These are phyloP conservation scores for Engraulis encrasicolus DNA, from an alignment of 2,113 vertebrate genomes.

Conservation along the genomic window DNA sequence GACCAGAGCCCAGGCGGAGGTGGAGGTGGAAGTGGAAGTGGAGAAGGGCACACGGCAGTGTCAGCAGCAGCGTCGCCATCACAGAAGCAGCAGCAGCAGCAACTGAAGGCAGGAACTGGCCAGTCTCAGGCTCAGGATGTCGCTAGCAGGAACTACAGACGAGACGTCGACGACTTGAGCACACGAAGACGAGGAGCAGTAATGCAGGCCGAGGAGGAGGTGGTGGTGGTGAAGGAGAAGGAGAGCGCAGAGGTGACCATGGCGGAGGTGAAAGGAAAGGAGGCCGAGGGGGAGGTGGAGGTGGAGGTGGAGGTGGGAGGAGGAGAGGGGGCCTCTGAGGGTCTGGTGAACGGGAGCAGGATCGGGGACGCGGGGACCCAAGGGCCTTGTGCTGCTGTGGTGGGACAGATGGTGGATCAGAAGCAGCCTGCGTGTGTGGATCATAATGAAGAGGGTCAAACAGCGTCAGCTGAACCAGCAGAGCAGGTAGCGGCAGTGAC, in stretches of 20 bases:
- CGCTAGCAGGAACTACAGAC: not conserved
- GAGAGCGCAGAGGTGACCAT: too few species aligned
- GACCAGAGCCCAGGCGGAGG: not conserved
- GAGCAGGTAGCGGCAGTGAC: not conserved
- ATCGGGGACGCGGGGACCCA: not conserved
- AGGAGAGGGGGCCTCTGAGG: not conserved
- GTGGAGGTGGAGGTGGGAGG: not conserved
- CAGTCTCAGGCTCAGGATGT: not conserved
- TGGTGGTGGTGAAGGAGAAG: not conserved
- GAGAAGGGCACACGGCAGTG: too few species aligned
- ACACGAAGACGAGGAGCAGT: not conserved
- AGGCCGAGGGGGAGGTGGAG: not conserved
- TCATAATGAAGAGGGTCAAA: not conserved
- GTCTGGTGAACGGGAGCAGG: not conserved
- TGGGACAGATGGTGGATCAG: not conserved
- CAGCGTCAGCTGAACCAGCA: not conserved
- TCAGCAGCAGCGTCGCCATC: not conserved
- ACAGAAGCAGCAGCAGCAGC: not conserved
- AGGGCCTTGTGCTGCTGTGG: not conserved
- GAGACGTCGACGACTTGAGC: not conserved
- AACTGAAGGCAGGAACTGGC: constrained; percentile 5
- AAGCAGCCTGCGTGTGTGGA: not conserved
- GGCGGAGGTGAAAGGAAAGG: too few species aligned
- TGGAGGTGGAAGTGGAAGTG: too few species aligned
- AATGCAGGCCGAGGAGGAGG: not conserved